Base-by-base conservation (phyloP, 2,113 vertebrate genomes). In the Mionectes macconnelli region DNA sequence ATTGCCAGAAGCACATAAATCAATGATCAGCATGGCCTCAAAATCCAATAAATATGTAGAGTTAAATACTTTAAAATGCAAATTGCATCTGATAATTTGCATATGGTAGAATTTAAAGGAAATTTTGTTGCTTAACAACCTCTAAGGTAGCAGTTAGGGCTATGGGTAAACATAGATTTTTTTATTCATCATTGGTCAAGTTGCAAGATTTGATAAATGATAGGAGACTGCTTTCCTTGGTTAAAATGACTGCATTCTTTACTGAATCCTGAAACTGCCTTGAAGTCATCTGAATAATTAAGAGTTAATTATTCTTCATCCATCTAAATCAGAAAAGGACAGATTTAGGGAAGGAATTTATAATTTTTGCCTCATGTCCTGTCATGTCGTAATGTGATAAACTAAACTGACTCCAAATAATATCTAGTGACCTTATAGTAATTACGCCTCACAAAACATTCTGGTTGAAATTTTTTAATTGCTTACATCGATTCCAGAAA, bases 11-110 rank as follows among this genome's bases (percentile, higher is more conserved):
- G 99, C 99, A 99, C 99, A 99, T 99, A 99, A 99, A 99, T 99
- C 99, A 99, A 99, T 99, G 99, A 99, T 99, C 99, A 99, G 99
- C 98, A 98, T 99, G 99, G 99, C 99, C 99, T 99, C 98, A 98
- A 99, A 99, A 99, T 99, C 99, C 99, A 99, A 99, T 99, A 99
- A 99, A 99, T 99, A 99, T 99, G 99, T 99, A 99, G 99, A 99
- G 99, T 99, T 99, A 99, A 99, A 99, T 99, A 99, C 99, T 99
- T 99, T 99, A 99, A 99, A 99, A 99, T 99, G 99, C 99, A 99
- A 99, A 99, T 99, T 98, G 98, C 98, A 98, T 98, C 97, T 98
- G 97, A 98, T 98, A 97, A 99, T 99, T 99, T 99, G 99, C 99
- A 99, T 99, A 99, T 98, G 98, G 98, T 98, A 98, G 99, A 99